Percentiles rank a stretch among this genome's conserved stretches.
These are phyloP conservation scores for Gallirallus australis DNA, from an alignment of 2,797 vertebrate species.

Conservation along the genomic window DNA sequence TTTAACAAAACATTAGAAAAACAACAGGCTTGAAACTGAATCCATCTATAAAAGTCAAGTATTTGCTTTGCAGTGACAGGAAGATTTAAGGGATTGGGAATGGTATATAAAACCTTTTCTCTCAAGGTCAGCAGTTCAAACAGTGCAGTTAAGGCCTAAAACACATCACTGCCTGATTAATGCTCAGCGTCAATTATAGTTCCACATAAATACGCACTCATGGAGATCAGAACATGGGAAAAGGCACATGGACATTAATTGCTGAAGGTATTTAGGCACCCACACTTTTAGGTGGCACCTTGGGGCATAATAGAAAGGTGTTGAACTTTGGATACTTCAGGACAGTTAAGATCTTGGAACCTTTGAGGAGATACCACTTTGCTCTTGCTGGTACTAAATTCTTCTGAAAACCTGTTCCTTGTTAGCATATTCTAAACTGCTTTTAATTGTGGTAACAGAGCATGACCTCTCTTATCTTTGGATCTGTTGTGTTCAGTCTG, in stretches of 20 bases:
- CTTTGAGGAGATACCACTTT: background rate
- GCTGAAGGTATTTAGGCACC: background rate
- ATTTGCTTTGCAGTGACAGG: constrained; percentile 57
- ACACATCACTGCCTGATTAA: constrained; percentile 10
- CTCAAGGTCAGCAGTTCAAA: constrained; percentile 52
- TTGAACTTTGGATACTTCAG: background rate
- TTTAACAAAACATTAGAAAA: constrained; percentile 52
- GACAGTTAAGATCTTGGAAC: background rate
- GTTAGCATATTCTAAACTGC: background rate
- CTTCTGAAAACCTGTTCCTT: constrained; percentile 22
- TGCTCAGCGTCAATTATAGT: background rate
- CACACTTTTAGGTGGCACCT: background rate
- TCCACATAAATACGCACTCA: background rate
- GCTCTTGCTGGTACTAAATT: background rate
- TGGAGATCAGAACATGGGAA: background rate
- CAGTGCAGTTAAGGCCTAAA: background rate
- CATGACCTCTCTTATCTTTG: constrained; percentile 19
- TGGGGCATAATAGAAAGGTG: background rate
- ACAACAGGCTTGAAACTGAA: constrained; percentile 49
- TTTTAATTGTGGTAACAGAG: constrained; percentile 9
- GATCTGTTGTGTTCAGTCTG: background rate
- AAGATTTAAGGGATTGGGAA: constrained; percentile 48
- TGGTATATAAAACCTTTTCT: constrained; percentile 46
- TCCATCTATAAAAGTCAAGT: constrained; percentile 45
- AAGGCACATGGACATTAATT: background rate